Evolutionary conservation across 2,888 invertebrate species (phyloP).

Genomic region (Epistrophe eligans): DNA sequence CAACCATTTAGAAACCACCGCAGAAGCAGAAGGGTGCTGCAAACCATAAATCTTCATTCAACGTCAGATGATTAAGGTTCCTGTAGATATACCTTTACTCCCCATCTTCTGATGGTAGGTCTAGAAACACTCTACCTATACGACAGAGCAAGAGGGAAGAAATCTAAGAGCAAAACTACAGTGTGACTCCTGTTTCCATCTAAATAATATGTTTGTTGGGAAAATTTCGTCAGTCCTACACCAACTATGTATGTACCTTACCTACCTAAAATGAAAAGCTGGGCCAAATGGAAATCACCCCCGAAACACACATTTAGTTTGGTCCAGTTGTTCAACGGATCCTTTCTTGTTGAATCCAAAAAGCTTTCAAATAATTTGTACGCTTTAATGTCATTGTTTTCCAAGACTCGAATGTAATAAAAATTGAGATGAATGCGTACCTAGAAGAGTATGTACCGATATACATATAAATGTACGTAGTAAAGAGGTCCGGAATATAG

Average conservation of each 20-base stretch:
- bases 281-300: constrained; percentile 43
- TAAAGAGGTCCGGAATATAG: constrained; percentile 26
- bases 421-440: constrained; percentile 67
- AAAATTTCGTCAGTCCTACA: constrained; percentile 37
- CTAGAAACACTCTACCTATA: no score
- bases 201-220: not conserved
- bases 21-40: constrained; percentile 39
- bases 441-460: constrained; percentile 48
- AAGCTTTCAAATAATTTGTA: constrained; percentile 75
- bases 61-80: constrained; percentile 69
- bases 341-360: constrained; percentile 47
- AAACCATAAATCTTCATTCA: constrained; percentile 73
- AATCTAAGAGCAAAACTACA: constrained; percentile 38
- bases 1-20: constrained; percentile 5
- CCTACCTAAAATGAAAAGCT: not conserved
- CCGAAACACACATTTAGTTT: constrained; percentile 39
- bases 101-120: constrained; percentile 18
- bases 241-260: not conserved
- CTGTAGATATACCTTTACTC: constrained; percentile 15
- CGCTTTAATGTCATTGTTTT: constrained; percentile 74
- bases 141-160: constrained; percentile 1
- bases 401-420: constrained; percentile 61
- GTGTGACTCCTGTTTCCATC: constrained; percentile 34
- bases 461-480: not conserved
- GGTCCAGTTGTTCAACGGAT: constrained; percentile 22